Evolutionary conservation across 1,140 invertebrate genomes (phyloP).

Genomic region (Euwallacea fornicatus): DNA sequence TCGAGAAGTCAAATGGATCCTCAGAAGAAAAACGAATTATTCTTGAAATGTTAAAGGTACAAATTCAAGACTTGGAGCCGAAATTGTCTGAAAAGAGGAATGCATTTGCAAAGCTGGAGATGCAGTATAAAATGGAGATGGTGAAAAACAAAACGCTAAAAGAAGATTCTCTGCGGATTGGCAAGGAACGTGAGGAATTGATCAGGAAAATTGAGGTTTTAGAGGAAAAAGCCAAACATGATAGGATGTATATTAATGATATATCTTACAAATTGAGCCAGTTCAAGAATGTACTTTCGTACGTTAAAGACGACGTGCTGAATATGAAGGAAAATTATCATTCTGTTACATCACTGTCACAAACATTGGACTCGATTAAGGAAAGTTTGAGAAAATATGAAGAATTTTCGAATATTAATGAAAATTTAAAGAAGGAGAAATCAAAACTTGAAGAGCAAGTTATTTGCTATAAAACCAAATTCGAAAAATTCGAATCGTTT

Average conservation of each 20-base stretch:
- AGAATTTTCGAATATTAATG: constrained; percentile 6
- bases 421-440: constrained; percentile 26
- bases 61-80: constrained; percentile 25
- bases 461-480: constrained; percentile 27
- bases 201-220: constrained; percentile 16
- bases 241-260: constrained; percentile 7
- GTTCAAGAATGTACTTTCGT: constrained; percentile 2
- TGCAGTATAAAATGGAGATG: constrained; percentile 37
- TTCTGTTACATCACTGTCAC: constrained; percentile 10
- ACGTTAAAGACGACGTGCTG: constrained; percentile 8
- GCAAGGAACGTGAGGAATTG: constrained; percentile 24
- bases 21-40: constrained; percentile 37
- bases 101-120: constrained; percentile 20
- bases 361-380: constrained; percentile 10
- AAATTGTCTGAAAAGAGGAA: constrained; percentile 34
- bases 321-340: constrained; percentile 16
- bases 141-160: constrained; percentile 25
- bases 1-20: constrained; percentile 23
- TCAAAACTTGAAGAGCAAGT: constrained; percentile 18
- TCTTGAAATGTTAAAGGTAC: constrained; percentile 26
- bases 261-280: constrained; percentile 17
- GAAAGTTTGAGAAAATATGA: constrained; percentile 23
- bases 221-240: constrained; percentile 16
- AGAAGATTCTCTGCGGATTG: constrained; percentile 26
- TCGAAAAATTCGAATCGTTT: constrained; percentile 16